Evolutionary conservation across 2,888 invertebrate genomes (phyloP).

Genomic region (Fragum whitleyi): DNA sequence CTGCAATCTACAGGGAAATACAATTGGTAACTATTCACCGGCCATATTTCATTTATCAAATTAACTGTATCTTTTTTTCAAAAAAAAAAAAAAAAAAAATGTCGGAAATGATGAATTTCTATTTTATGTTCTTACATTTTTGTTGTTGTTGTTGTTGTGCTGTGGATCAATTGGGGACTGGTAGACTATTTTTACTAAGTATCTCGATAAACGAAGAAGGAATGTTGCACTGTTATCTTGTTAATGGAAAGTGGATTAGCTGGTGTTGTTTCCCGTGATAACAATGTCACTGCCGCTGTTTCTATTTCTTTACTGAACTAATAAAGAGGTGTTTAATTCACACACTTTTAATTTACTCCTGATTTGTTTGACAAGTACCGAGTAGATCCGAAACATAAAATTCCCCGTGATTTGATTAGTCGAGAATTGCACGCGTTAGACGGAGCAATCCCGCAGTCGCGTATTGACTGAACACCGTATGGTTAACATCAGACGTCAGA

Average conservation of each 20-base stretch:
- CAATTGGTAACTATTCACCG: too few relatives aligned
- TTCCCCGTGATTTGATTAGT: conserved; percentile 39
- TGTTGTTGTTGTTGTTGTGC: too few relatives aligned
- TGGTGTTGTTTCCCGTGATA: neutral
- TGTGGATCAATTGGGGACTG: too few relatives aligned
- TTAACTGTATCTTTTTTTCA: too few relatives aligned
- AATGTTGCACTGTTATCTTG: neutral
- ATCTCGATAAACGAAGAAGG: too few relatives aligned
- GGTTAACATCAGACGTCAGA: conserved; percentile 34
- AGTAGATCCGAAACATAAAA: conserved; percentile 39
- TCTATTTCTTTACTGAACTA: conserved; percentile 18
- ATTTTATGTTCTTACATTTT: too few relatives aligned
- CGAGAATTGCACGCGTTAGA: conserved; percentile 30
- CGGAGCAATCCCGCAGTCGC: conserved; percentile 37
- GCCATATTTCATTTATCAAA: too few relatives aligned
- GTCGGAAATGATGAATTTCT: too few relatives aligned
- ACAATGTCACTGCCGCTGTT: neutral
- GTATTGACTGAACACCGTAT: conserved; percentile 39
- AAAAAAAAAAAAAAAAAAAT: too few relatives aligned
- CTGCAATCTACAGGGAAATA: too few relatives aligned
- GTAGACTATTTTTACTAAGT: too few relatives aligned
- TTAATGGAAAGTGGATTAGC: neutral
- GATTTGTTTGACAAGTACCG: conserved; percentile 48
- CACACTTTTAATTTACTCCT: conserved; percentile 48
- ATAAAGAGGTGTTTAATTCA: conserved; percentile 41